Evolutionary conservation across 1,140 invertebrate species (phyloP).

Genomic region (Bacillus rossius): DNA sequence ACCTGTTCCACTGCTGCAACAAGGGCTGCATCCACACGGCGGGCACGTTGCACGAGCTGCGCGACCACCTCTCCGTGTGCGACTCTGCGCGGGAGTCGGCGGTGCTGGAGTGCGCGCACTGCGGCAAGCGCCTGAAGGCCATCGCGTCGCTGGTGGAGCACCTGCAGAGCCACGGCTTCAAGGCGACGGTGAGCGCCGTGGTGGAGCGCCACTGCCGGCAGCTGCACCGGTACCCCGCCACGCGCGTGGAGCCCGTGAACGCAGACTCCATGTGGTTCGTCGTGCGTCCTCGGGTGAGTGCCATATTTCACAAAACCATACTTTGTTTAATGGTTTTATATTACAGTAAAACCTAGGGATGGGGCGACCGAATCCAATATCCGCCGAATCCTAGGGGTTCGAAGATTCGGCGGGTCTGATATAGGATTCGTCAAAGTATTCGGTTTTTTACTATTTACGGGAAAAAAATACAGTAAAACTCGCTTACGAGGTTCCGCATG

Average conservation of each 20-base stretch:
- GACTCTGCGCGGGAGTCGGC: conserved; percentile 23
- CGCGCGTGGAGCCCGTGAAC: conserved; percentile 44
- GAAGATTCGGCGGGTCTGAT: no score
- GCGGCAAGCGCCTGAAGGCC: conserved; percentile 30
- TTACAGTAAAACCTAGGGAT: no score
- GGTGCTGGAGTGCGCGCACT: conserved; percentile 46
- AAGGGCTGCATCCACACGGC: conserved; percentile 35
- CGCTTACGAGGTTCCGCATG: no score
- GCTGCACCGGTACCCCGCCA: conserved; percentile 44
- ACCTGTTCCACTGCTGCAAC: conserved; percentile 49
- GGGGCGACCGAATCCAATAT: no score
- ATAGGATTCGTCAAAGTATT: no score
- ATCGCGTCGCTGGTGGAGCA: conserved; percentile 41
- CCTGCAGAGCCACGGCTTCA: conserved; percentile 42
- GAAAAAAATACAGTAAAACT: no score
- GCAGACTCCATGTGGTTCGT: conserved; percentile 47
- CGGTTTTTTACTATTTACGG: no score
- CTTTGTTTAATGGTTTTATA: no score
- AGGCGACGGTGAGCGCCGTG: conserved; percentile 40
- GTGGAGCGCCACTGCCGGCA: conserved; percentile 49
- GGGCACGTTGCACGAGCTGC: conserved; percentile 34
- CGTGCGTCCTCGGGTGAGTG: conserved; percentile 41
- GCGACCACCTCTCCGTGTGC: conserved; percentile 46
- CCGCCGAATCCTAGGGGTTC: no score
- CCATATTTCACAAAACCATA: conserved; percentile 18